phyloP scores from a whole-genome alignment of 1,140 invertebrate genomes.

The Drosophila lacteicornis region DNA sequence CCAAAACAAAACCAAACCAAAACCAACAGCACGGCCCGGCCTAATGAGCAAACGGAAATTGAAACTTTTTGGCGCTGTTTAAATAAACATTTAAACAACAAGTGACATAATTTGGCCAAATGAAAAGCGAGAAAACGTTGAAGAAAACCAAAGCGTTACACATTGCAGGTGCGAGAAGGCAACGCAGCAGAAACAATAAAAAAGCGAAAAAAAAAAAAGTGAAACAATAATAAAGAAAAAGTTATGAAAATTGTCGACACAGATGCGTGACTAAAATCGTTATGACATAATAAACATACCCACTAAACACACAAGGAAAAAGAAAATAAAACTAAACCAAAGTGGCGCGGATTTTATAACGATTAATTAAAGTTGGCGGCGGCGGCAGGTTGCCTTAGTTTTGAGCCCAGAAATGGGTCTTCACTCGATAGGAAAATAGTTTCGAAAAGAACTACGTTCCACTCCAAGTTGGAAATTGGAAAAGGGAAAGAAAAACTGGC shows the following conservation, averaged over 20 bases:
- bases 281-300: constrained; percentile 64
- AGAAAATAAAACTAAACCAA: constrained; percentile 24
- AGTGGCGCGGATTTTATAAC: constrained; percentile 46
- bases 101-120: constrained; percentile 67
- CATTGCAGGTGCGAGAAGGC: constrained; percentile 36
- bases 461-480: constrained; percentile 25
- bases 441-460: background rate
- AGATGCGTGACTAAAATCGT: constrained; percentile 72
- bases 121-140: constrained; percentile 5
- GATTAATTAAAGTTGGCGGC: constrained; percentile 50
- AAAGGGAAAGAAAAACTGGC: constrained; percentile 19
- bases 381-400: constrained; percentile 31
- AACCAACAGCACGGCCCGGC: constrained; percentile 30
- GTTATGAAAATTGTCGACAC: constrained; percentile 50
- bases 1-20: constrained; percentile 3
- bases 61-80: constrained; percentile 64
- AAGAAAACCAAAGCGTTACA: constrained; percentile 33
- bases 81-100: constrained; percentile 57
- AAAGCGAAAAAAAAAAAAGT: constrained; percentile 4
- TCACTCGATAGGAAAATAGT: constrained; percentile 9
- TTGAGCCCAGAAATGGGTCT: background rate
- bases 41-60: constrained; percentile 74
- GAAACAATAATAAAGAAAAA: constrained; percentile 36
- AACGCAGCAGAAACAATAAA: constrained; percentile 26
- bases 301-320: constrained; percentile 29